Conservation (phyloP, 2,797 vertebrate species). For the Lepilemur ruficaudatus region DNA sequence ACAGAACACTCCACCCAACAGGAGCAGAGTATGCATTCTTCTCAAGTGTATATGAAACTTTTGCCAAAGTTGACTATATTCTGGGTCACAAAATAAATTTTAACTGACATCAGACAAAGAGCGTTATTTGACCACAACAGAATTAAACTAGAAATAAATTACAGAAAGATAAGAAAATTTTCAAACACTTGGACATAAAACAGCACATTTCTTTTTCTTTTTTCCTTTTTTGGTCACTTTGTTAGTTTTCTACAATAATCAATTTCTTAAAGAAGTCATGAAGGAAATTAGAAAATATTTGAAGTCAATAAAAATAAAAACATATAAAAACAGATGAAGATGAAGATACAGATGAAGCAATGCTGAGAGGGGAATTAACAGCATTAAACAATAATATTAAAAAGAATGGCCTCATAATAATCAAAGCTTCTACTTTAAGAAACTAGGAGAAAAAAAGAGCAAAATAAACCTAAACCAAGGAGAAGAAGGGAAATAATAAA, state of each 20-base stretch:
- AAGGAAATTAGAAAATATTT: conserved; percentile 18
- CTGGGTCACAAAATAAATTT: not conserved
- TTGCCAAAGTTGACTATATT: not conserved
- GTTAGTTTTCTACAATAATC: not conserved
- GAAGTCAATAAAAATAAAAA: conserved; percentile 1
- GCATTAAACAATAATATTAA: not conserved
- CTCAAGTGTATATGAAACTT: not conserved
- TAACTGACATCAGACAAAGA: not conserved
- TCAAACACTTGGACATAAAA: not conserved
- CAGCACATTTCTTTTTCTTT: not conserved
- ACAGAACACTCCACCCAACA: not conserved
- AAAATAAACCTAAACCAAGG: not conserved
- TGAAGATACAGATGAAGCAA: not conserved
- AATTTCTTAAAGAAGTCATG: not conserved
- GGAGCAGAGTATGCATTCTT: not conserved
- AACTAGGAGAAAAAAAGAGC: not conserved
- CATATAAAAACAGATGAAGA: not conserved
- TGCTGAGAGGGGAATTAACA: not conserved
- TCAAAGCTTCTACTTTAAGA: not conserved
- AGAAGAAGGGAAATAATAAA: not conserved
- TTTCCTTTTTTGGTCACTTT: not conserved
- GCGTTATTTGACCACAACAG: not conserved
- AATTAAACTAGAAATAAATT: conserved; percentile 8
- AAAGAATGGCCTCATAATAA: not conserved
- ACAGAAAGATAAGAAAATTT: not conserved